Evolutionary conservation across 2,113 vertebrate species (phyloP).

Genomic region (Phasianus colchicus): DNA sequence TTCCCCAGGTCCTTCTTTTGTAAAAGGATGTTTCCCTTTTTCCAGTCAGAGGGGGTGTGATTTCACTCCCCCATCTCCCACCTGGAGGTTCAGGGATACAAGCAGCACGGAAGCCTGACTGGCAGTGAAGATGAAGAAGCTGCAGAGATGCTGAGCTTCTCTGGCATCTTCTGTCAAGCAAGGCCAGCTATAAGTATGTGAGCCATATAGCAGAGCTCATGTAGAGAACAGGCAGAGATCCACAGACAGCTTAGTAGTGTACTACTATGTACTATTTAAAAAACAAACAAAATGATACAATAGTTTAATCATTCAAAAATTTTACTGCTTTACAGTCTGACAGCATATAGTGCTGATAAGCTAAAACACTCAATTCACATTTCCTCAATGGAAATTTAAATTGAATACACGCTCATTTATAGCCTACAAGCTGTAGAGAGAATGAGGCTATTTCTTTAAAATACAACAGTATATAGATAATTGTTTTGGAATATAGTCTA

Average conservation of each 20-base stretch:
- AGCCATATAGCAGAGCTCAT: neutral
- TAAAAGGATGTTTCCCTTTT: too few relatives aligned
- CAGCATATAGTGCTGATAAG: slow-evolving; percentile 22
- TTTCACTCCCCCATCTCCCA: too few relatives aligned
- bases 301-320: slow-evolving; percentile 12
- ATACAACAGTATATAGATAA: slow-evolving; percentile 26
- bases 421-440: slow-evolving; percentile 43
- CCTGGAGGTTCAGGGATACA: too few relatives aligned
- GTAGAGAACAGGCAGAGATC: neutral
- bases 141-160: neutral
- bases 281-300: neutral
- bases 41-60: too few relatives aligned
- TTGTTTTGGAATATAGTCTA: neutral
- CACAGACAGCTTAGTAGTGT: neutral
- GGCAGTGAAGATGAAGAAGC: too few relatives aligned
- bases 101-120: too few relatives aligned
- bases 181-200: too few relatives aligned
- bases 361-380: slow-evolving; percentile 7
- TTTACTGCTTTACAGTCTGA: slow-evolving; percentile 52
- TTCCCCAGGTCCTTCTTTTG: too few relatives aligned
- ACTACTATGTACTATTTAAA: neutral
- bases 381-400: slow-evolving; percentile 53
- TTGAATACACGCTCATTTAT: slow-evolving; percentile 5
- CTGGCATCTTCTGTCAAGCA: neutral
- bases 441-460: neutral